Evolutionary conservation across 1,140 invertebrate genomes (phyloP), one percentile per base, ranked within the genome.

Genomic region (Theocolax elegans): DNA sequence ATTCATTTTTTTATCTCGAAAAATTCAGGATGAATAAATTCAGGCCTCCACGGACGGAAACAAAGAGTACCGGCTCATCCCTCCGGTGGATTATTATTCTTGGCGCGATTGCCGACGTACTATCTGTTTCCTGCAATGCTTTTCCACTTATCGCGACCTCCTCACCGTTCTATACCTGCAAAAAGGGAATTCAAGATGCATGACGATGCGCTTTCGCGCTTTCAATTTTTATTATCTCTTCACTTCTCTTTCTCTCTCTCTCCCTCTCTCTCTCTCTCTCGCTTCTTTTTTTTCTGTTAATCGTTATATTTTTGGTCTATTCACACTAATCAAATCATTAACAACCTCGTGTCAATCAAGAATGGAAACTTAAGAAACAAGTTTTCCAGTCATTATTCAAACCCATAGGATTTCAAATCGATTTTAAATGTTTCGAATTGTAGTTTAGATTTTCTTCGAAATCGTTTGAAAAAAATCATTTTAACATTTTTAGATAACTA

Each of bases 1-100:
- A 58, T 67, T 67, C 15, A 56, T 67, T 67, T 67, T 65, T 29
- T 67, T 67, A 56, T 58, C 54, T 49, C 1, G n/a, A 21, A 19
- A 66, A 66, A 56, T 66, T 66, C 51, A 44, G 40, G 23, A 27
- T 13, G 51, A 66, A 66, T 56, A 44, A 66, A 56, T 66, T 66
- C 25, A 29, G n/a, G 64, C 25, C 3, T 17, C 35, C 35, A 12
- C 25, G 65, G n/a, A 46, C 29, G 51, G 42, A 67, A 67, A 67
- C 65, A 67, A 67, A 67, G 65, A 38, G 40, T n/a, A n/a, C n/a
- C 49, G 23, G 51, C 62, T 53, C 35, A 66, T 66, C 51, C 44
- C 17, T 42, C 31, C 15, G 27, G 40, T 0, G n/a, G 35, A 56
- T 66, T 56, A 66, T 56, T 66, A 66, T 66, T 66, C 38, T 56